Percentiles rank a stretch among this genome's conserved stretches.
Conservation (phyloP, 2,113 vertebrate species). For the Amblyopsis rosae region DNA sequence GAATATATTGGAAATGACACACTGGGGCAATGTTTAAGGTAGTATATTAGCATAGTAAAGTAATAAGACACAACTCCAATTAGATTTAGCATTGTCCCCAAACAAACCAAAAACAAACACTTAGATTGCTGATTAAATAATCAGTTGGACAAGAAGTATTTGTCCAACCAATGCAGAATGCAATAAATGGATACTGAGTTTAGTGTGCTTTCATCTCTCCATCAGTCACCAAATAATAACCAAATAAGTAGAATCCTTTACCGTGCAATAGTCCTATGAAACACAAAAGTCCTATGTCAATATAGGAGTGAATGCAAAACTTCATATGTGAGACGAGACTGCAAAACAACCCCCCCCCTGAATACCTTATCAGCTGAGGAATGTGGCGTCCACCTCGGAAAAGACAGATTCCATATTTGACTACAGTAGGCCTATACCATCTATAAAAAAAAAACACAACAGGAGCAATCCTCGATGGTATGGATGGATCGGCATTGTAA, state of each 20-base stretch:
- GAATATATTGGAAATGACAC: constrained; percentile 15
- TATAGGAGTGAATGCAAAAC: too few relatives aligned
- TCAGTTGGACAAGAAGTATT: too few relatives aligned
- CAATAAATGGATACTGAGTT: background rate
- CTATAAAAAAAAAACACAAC: too few relatives aligned
- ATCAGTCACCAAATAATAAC: constrained; percentile 16
- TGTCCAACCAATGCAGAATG: background rate
- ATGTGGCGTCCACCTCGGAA: constrained; percentile 17
- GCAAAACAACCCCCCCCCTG: constrained; percentile 3
- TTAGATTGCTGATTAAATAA: background rate
- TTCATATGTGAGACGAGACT: too few relatives aligned
- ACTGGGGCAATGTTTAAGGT: constrained; percentile 12
- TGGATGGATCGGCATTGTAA: too few relatives aligned
- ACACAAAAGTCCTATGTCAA: too few relatives aligned
- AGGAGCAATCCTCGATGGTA: too few relatives aligned
- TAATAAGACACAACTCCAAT: background rate
- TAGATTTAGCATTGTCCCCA: background rate
- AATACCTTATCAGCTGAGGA: background rate
- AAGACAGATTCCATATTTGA: constrained; percentile 9
- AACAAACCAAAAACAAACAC: background rate
- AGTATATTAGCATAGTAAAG: background rate
- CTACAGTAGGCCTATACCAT: too few relatives aligned
- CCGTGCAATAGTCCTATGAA: too few relatives aligned
- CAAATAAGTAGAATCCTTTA: too few relatives aligned
- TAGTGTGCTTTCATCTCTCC: background rate